Base-by-base conservation (phyloP, 1,140 invertebrate genomes). In the Eulimnadia texana region DNA sequence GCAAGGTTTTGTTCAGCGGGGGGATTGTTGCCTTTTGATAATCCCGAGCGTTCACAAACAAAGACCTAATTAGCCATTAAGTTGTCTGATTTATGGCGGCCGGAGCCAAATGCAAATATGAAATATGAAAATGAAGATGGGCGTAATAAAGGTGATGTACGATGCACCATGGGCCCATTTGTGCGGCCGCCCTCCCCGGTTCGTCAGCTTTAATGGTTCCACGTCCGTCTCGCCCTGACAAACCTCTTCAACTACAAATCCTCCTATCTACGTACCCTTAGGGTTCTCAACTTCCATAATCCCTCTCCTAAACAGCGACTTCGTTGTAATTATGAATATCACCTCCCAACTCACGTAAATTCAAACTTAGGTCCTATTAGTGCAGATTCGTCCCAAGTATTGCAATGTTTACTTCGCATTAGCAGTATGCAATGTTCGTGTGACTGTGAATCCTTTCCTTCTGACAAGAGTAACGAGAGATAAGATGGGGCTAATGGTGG, bases 71-170 rank as follows among this genome's bases (percentile, higher is more conserved):
- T 80, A 80, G 79, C 78, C 78, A 80, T 80, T 79, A 80, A 80
- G 76, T 78, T 73, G 61, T 72, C 74, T 80, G 78, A 80, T 80
- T 79, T 80, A 80, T 79, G 78, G 78, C 77, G 72, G 61, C 54
- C 63, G 65, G 61, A 63, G 65, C 70, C 72, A 73, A 74, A 74
- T 82, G 81, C 81, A 82, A 82, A 82, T 83, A 83, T 82, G 81
- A 83, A 82, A 83, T 83, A 83, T 84, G 81, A 83, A 84, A 83
- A 84, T 84, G 81, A 84, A 82, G 80, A 83, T 78, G 79, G 80
- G 77, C 77, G 80, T 82, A 82, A 83, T 83, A 83, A 84, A 83
- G 82, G 80, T 83, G 82, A 84, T 82, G 80, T 82, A 84, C 78
- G 77, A 78, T 78, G 76, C 80, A 81, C 81, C 76, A 77, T 79